phyloP scores from a whole-genome alignment of 2,888 invertebrate genomes.

The Tuberolachnus salignus region DNA sequence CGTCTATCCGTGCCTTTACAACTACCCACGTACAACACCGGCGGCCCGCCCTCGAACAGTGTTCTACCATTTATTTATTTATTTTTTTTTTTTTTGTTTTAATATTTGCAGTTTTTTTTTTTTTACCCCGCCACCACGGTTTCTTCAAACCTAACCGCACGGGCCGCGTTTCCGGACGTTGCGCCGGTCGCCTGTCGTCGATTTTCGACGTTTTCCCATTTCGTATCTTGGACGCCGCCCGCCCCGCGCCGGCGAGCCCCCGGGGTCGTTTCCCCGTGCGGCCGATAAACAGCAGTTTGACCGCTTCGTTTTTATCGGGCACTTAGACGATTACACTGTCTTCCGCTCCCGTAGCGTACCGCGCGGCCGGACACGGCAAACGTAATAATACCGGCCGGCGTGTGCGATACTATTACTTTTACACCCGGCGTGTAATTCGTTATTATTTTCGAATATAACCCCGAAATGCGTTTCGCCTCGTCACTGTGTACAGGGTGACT shows the following conservation, averaged over 20 bases:
- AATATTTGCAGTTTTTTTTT: not conserved
- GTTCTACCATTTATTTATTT: too few species aligned
- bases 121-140: too few species aligned
- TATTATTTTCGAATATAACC: too few species aligned
- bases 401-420: too few species aligned
- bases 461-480: too few species aligned
- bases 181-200: not conserved
- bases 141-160: too few species aligned
- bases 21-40: too few species aligned
- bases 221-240: not conserved
- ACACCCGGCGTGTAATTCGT: too few species aligned
- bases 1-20: too few species aligned
- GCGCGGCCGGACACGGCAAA: not conserved
- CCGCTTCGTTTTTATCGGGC: constrained; percentile 16
- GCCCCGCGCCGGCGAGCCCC: not conserved
- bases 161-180: not conserved
- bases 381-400: not conserved
- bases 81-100: not conserved
- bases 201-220: constrained; percentile 20
- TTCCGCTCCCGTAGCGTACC: not conserved
- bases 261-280: not conserved
- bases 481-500: too few species aligned
- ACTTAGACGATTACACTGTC: constrained; percentile 27
- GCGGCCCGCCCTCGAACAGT: too few species aligned
- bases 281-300: not conserved